Evolutionary conservation across 2,113 vertebrate genomes (phyloP).

Genomic region (Sebastes schlegelii): DNA sequence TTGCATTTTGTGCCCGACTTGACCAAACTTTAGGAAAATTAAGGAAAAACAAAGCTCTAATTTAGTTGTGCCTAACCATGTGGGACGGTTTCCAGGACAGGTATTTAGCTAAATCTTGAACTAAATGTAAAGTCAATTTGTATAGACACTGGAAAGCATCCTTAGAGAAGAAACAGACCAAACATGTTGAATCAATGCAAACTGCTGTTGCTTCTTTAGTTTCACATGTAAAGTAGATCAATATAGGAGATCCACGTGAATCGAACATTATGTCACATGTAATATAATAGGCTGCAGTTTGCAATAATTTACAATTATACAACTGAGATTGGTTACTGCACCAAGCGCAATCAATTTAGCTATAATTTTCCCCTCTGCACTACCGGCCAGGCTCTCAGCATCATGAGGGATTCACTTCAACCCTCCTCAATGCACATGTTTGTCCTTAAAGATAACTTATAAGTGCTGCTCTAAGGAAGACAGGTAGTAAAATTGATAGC

Average conservation of each 20-base stretch:
- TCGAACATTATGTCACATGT: not conserved
- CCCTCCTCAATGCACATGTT: not conserved
- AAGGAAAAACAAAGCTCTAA: not conserved
- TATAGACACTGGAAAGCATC: not conserved
- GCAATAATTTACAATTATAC: not conserved
- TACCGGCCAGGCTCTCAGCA: not conserved
- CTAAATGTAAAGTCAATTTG: not conserved
- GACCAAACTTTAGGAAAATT: not conserved
- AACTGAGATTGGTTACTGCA: too few species aligned
- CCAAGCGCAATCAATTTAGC: not conserved
- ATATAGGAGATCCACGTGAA: not conserved
- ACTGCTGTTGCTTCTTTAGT: not conserved
- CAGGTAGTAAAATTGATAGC: too few species aligned
- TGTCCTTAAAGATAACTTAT: not conserved
- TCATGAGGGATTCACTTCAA: not conserved
- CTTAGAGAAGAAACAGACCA: not conserved
- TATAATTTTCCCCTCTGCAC: not conserved
- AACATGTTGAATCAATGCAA: not conserved
- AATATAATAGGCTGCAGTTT: not conserved
- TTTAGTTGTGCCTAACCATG: not conserved
- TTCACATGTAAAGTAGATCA: not conserved
- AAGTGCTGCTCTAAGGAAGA: not conserved
- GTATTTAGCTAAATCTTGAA: constrained; percentile 9
- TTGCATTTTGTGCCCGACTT: constrained; percentile 19
- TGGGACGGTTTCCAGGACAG: constrained; percentile 2